phyloP scores from a whole-genome alignment of 1,140 invertebrate species.

The Formica selysi region DNA sequence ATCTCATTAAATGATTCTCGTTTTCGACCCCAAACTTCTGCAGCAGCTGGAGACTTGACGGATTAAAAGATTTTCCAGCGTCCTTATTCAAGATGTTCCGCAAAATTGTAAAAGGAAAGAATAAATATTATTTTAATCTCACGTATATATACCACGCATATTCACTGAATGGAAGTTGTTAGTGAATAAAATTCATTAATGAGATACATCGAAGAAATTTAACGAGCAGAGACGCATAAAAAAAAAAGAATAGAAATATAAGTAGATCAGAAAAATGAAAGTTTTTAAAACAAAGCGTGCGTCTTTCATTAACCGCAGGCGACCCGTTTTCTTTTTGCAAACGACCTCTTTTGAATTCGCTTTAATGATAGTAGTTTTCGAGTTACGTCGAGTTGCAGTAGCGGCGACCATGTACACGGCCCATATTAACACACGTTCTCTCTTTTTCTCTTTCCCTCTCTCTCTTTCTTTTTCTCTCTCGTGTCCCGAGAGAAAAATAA shows the following conservation, averaged over 20 bases:
- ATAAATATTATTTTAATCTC: neutral
- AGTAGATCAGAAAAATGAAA: constrained; percentile 19
- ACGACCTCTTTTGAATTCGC: constrained; percentile 34
- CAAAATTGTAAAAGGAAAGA: neutral
- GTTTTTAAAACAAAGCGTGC: constrained; percentile 14
- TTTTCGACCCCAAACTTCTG: constrained; percentile 9
- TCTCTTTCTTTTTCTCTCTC: neutral
- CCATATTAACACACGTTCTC: constrained; percentile 14
- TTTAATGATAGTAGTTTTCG: constrained; percentile 56
- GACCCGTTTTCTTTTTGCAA: neutral
- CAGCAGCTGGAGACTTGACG: neutral
- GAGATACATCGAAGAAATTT: neutral
- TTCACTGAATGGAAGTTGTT: neutral
- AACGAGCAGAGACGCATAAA: neutral
- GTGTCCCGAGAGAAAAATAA: constrained; percentile 29
- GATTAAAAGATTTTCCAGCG: constrained; percentile 33
- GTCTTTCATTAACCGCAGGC: constrained; percentile 23
- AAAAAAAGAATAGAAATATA: neutral
- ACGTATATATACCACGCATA: neutral
- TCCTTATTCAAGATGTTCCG: neutral
- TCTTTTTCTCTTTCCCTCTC: neutral
- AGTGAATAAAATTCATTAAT: neutral
- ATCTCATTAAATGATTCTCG: constrained; percentile 11
- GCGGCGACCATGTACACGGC: neutral
- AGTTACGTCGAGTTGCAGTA: constrained; percentile 44